Base-by-base conservation (phyloP, 2,113 vertebrate species). In the Alethe diademata region DNA sequence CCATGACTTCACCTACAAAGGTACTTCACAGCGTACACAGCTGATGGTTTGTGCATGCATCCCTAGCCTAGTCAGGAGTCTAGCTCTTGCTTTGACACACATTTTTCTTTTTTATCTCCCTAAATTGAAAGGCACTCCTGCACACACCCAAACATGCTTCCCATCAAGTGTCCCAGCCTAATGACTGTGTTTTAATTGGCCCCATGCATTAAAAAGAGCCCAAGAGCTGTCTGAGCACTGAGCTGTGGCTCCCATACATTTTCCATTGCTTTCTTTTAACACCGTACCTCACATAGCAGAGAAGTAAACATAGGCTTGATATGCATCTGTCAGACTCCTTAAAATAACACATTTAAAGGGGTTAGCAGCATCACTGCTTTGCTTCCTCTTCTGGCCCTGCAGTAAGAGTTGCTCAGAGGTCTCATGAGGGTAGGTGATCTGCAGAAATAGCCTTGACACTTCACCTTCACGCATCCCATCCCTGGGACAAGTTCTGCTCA, bases 1-100 rank as follows among this genome's bases (percentile, higher is more conserved):
- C 80, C 45, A 42, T 5, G 73, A 87, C 53, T 89, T 85, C 50
- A 84, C 91, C 61, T 92, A 88, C 89, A 95, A 92, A 92, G 83
- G 18, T 61, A 57, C 84, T 92, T 92, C 83, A 92, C 60, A 92
- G 73, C 5, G 0, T 8, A 64, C 72, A 50, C 64, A 45, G 47
- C 13, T 73, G 69, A 88, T 71, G 35, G 67, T 36, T 94, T 3
- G 0, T 12, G 57, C 38, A 57, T 25, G 35, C 1, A 0, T 50
- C n/a, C 43, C 40, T 51, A 86, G 73, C 36, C 61, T 40, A 86
- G 45, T 71, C 65, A 87, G 42, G 51, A 86, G 40, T 10, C 60
- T 69, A 43, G 28, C 35, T 43, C 69, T 78, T 91, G 25, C 54
- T 90, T 86, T 91, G 89, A 87, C 65, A 12, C 0, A 2, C 0